Evolutionary conservation across 2,113 vertebrate species (phyloP), one percentile per base, ranked within the genome.

Genomic region (Aldabrachelys gigantea): DNA sequence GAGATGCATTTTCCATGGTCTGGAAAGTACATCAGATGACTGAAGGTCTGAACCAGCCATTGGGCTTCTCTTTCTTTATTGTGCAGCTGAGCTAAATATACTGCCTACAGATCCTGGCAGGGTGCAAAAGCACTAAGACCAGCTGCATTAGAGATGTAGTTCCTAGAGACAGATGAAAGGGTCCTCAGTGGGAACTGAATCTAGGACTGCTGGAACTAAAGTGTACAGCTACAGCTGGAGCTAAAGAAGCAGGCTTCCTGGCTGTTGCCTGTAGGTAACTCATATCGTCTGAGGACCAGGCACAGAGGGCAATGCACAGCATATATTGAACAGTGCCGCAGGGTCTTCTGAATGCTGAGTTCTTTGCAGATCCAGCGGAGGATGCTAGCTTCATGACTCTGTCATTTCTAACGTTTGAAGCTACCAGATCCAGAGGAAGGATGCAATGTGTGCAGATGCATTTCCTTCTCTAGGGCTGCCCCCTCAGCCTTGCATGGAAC

Each of bases 141-240:
- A 78, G 79, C 13, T 5, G 81, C 2, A 0, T 47, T 49, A 6
- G 14, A 49, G 54, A 31, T 59, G 0, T 16, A n/a, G 91, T 94
- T 94, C 89, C 76, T 79, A 52, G 62, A 80, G 56, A 49, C 93
- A 94, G 90, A 93, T 91, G 95, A 65, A 90, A 83, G 1, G 1
- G 47, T 83, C 41, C 2, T 5, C 0, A 0, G 9, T 0, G 3
- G 69, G 59, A 14, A 5, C 2, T 3, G 41, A 69, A 13, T 1
- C 0, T 0, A n/a, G 54, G 47, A 52, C 59, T 25, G 31, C 5
- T 54, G 49, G 86, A 84, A 5, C 22, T 0, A 0, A 80, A 4
- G 2, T 72, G 19, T 38, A 27, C 6, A 25, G 25, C 72, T 44
- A 13, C 75, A 76, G 75, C 38, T 7, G 10, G 41, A 47, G 75